phyloP scores from a whole-genome alignment of 23 tunicate genomes.

The Ciona savignyi region DNA sequence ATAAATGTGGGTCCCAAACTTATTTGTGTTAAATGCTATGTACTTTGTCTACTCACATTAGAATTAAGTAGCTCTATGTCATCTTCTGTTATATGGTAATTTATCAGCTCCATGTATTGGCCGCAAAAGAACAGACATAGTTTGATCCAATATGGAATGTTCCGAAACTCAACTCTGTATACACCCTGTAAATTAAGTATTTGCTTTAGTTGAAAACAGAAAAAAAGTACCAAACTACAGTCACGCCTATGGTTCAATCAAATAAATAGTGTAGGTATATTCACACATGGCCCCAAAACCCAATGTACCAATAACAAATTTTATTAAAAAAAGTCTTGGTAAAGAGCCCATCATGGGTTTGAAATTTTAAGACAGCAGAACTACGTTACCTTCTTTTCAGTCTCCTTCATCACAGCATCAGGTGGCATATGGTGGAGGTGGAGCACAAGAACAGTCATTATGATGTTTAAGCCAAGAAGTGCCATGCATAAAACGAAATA shows the following conservation, averaged over 20 bases:
- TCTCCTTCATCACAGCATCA: conserved; percentile 17
- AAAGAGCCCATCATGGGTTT: too few relatives aligned
- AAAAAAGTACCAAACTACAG: too few relatives aligned
- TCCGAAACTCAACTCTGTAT: not conserved
- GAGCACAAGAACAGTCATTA: conserved; percentile 73
- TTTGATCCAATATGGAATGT: not conserved
- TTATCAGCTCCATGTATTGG: not conserved
- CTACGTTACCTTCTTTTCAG: not conserved
- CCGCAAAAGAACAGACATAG: not conserved
- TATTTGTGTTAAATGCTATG: too few relatives aligned
- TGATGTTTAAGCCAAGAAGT: conserved; percentile 50
- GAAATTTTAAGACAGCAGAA: too few relatives aligned
- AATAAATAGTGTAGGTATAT: too few relatives aligned
- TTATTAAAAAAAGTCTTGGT: too few relatives aligned
- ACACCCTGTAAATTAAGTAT: not conserved
- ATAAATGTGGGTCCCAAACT: too few relatives aligned
- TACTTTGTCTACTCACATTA: not conserved
- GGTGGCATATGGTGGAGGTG: conserved; percentile 72
- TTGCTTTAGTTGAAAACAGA: too few relatives aligned
- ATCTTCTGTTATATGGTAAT: not conserved
- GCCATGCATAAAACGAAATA: conserved; percentile 87
- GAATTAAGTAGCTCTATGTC: not conserved
- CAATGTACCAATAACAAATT: too few relatives aligned
- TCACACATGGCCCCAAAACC: too few relatives aligned
- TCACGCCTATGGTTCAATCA: too few relatives aligned